phyloP scores from a whole-genome alignment of 2,797 vertebrate species.

The Sebastes miniatus region DNA sequence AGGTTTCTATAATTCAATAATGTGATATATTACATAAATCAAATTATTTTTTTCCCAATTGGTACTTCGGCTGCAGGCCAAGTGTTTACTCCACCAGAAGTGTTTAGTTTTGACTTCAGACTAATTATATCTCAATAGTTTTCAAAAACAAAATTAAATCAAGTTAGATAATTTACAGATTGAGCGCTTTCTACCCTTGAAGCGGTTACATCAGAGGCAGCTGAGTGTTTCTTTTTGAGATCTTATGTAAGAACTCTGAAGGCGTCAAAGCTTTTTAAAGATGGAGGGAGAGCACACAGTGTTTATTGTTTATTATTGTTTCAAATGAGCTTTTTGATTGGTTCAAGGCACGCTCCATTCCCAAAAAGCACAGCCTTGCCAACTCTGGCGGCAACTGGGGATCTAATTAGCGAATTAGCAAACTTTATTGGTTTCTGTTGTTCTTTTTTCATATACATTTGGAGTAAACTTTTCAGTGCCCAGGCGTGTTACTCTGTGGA shows the following conservation, averaged over 20 bases:
- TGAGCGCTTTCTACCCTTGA: neutral
- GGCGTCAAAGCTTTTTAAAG: slow-evolving; percentile 19
- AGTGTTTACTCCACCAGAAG: neutral
- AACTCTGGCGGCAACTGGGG: neutral
- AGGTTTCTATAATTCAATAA: neutral
- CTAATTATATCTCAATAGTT: slow-evolving; percentile 1
- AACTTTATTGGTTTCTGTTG: neutral
- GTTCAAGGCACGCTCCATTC: neutral
- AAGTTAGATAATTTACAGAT: slow-evolving; percentile 8
- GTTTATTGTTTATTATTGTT: slow-evolving; percentile 7
- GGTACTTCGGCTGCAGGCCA: neutral
- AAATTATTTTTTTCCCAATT: neutral
- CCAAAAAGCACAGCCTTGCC: neutral
- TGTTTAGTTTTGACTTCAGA: neutral
- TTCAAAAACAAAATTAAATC: neutral
- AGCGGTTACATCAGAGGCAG: slow-evolving; percentile 28
- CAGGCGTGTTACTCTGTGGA: neutral
- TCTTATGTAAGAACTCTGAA: slow-evolving; percentile 22
- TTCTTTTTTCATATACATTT: neutral
- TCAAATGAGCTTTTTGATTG: neutral
- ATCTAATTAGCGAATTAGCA: slow-evolving; percentile 46
- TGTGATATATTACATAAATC: neutral
- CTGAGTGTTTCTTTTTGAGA: slow-evolving; percentile 1
- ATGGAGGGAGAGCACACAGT: neutral
- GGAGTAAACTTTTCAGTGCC: neutral